Evolutionary conservation across 2,888 invertebrate genomes (phyloP).

Genomic region (Apeira syringaria): DNA sequence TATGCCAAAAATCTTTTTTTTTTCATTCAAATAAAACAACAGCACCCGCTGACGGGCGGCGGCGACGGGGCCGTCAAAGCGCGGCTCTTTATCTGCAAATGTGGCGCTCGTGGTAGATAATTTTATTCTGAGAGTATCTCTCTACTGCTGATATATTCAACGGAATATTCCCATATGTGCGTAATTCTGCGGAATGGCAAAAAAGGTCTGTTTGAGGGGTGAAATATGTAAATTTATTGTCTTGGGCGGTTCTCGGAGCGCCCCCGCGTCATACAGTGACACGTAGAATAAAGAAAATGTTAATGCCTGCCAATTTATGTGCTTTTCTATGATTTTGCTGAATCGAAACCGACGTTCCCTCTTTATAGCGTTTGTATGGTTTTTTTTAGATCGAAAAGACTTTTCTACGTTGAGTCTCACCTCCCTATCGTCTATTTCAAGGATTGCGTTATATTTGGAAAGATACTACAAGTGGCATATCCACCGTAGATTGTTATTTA

Average conservation of each 20-base stretch:
- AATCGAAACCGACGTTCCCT: conserved; percentile 71
- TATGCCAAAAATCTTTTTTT: conserved; percentile 25
- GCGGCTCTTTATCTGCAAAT: conserved; percentile 73
- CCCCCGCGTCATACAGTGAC: conserved; percentile 82
- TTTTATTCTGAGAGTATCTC: conserved; percentile 82
- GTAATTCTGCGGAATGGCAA: conserved; percentile 84
- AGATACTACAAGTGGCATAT: too few relatives aligned
- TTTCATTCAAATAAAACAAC: conserved; percentile 24
- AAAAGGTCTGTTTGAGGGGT: conserved; percentile 84
- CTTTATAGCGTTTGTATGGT: conserved; percentile 49
- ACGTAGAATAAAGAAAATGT: conserved; percentile 83
- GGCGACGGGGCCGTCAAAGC: conserved; percentile 54
- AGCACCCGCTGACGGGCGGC: conserved; percentile 2
- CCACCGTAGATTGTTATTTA: too few relatives aligned
- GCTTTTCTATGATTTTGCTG: conserved; percentile 84
- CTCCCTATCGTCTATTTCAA: too few relatives aligned
- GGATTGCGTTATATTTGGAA: too few relatives aligned
- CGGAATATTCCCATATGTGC: conserved; percentile 84
- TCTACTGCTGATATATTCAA: conserved; percentile 83
- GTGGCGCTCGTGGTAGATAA: conserved; percentile 75
- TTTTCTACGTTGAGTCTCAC: not conserved
- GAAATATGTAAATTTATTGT: conserved; percentile 85
- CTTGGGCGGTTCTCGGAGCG: conserved; percentile 75
- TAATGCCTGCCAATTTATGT: conserved; percentile 83
- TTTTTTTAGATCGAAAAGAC: conserved; percentile 27